Conservation (phyloP, 2,797 vertebrate genomes). For the Chelon auratus region DNA sequence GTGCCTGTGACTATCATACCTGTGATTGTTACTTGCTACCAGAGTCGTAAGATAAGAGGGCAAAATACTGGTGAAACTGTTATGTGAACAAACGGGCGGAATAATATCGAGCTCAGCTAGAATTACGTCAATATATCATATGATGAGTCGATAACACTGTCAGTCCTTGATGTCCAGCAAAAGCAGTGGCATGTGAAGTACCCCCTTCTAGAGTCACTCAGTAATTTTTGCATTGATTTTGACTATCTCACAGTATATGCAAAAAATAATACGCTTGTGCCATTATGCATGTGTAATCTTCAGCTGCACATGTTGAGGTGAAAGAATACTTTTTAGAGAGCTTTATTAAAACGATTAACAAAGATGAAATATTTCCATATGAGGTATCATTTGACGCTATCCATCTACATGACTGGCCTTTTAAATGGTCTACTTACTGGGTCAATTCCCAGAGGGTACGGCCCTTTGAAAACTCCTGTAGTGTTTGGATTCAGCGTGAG, state of each 20-base stretch:
- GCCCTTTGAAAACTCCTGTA: constrained; percentile 90
- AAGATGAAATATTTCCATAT: neutral
- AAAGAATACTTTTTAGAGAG: no score
- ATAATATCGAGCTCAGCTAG: no score
- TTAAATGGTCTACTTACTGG: constrained; percentile 86
- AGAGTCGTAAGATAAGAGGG: no score
- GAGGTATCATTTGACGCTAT: neutral
- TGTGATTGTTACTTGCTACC: no score
- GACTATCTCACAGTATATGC: neutral
- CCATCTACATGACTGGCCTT: neutral
- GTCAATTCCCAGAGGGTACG: constrained; percentile 96
- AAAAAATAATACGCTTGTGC: neutral
- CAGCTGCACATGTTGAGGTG: no score
- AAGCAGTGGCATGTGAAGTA: neutral
- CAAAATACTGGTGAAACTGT: no score
- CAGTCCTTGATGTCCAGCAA: neutral
- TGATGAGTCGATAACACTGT: no score
- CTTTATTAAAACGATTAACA: neutral
- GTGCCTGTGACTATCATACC: no score
- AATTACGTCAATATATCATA: no score
- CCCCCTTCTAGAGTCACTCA: neutral
- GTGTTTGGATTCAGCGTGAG: constrained; percentile 90
- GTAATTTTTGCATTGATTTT: no score
- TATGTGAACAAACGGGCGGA: no score
- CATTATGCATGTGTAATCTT: neutral